Conservation (phyloP, 2,113 vertebrate genomes). For the Myotis lucifugus region DNA sequence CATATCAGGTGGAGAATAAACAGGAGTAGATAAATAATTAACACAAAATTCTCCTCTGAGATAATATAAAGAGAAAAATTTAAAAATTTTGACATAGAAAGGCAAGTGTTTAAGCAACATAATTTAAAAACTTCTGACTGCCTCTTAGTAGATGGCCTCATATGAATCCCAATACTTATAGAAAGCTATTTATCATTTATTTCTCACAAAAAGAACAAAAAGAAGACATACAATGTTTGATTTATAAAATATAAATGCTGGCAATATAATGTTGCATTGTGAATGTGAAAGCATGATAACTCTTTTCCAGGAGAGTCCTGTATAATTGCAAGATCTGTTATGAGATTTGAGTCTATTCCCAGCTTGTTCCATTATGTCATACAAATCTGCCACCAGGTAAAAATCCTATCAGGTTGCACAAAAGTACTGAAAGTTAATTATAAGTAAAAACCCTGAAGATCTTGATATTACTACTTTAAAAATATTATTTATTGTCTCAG, state of each 20-base stretch:
- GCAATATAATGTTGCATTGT: constrained; percentile 28
- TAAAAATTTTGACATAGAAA: not conserved
- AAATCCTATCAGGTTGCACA: constrained; percentile 25
- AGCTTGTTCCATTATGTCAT: not conserved
- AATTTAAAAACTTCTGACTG: not conserved
- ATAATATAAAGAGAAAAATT: not conserved
- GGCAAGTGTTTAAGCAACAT: constrained; percentile 26
- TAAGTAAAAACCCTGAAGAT: constrained; percentile 58
- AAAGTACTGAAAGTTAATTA: constrained; percentile 56
- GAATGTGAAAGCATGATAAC: constrained; percentile 15
- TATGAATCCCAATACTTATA: not conserved
- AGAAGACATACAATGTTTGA: not conserved
- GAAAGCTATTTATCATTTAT: constrained; percentile 50
- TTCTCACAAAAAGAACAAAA: not conserved
- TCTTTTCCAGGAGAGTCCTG: constrained; percentile 50
- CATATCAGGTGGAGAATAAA: constrained; percentile 22
- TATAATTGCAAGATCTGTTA: constrained; percentile 49
- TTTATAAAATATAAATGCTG: constrained; percentile 55
- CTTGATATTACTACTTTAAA: constrained; percentile 38
- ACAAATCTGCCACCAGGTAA: constrained; percentile 54
- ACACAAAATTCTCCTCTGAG: constrained; percentile 25
- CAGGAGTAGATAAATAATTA: not conserved
- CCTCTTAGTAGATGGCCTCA: not conserved
- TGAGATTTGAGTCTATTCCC: constrained; percentile 41
- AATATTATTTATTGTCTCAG: constrained; percentile 43